Percentiles rank a stretch among this genome's conserved stretches.
Evolutionary conservation across 2,797 vertebrate genomes (phyloP).

Genomic region (Hydrophis major): DNA sequence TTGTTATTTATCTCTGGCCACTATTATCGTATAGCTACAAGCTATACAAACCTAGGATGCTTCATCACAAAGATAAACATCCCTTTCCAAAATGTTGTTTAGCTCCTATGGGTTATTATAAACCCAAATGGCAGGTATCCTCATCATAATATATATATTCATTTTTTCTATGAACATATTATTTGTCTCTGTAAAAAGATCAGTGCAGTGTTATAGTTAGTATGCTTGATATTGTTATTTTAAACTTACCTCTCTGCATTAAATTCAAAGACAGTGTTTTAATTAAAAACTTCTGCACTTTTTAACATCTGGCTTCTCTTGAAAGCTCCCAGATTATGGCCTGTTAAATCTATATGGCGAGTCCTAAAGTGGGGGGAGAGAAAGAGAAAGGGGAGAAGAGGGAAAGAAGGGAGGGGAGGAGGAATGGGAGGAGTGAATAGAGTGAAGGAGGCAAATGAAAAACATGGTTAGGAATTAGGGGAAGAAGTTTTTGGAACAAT

Average conservation of each 20-base stretch:
- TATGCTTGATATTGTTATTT: neutral
- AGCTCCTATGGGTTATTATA: neutral
- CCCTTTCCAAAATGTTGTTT: neutral
- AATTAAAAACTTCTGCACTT: conserved; percentile 32
- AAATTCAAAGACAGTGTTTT: conserved; percentile 1
- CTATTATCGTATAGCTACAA: neutral
- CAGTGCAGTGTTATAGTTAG: neutral
- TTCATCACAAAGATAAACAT: neutral
- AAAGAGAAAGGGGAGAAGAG: conserved; percentile 27
- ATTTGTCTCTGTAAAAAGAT: neutral
- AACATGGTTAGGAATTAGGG: conserved; percentile 16
- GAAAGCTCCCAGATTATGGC: neutral
- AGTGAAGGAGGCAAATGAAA: conserved; percentile 17
- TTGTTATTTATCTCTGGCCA: neutral
- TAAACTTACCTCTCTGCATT: conserved; percentile 16
- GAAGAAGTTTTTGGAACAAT: neutral
- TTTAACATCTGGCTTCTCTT: conserved; percentile 21
- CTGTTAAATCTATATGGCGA: conserved; percentile 51
- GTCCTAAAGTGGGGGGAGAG: neutral
- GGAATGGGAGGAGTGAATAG: conserved; percentile 30
- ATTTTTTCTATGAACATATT: neutral
- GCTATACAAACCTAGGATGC: neutral
- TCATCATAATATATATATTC: neutral
- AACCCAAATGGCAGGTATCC: neutral
- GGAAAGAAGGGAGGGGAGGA: neutral